Evolutionary conservation across 2,888 invertebrate species (phyloP).

Genomic region (Drosophila borealis): DNA sequence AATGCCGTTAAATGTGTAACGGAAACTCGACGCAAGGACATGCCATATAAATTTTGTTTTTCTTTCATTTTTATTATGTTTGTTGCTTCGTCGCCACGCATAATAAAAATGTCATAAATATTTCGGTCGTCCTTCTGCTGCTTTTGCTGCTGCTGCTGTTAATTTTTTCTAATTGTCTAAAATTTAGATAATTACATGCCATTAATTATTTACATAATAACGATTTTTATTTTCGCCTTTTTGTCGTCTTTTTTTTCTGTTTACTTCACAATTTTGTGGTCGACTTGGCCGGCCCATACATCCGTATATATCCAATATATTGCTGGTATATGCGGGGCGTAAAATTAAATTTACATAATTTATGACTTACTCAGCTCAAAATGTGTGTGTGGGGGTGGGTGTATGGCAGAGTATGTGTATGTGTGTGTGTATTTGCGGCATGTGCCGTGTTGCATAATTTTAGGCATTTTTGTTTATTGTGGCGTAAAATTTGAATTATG

Average conservation of each 20-base stretch:
- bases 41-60: constrained; percentile 49
- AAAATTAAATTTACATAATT: constrained; percentile 80
- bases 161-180: constrained; percentile 82
- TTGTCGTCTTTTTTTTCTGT: not conserved
- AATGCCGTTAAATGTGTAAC: constrained; percentile 79
- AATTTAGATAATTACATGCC: constrained; percentile 82
- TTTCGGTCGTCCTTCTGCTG: constrained; percentile 21
- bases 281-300: constrained; percentile 44
- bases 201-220: constrained; percentile 83
- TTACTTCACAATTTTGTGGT: constrained; percentile 51
- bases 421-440: constrained; percentile 51
- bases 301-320: constrained; percentile 42
- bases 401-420: constrained; percentile 2
- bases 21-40: constrained; percentile 66
- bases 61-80: constrained; percentile 16
- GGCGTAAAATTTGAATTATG: constrained; percentile 80
- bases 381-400: constrained; percentile 36
- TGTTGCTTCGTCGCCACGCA: constrained; percentile 47
- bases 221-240: constrained; percentile 34
- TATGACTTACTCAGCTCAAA: constrained; percentile 79
- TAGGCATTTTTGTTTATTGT: constrained; percentile 81
- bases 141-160: constrained; percentile 57
- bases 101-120: constrained; percentile 80
- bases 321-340: constrained; percentile 64
- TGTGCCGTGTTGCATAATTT: constrained; percentile 78